phyloP scores from a whole-genome alignment of 37 sponge, comb jelly and placozoan species.

The Cliona cf. orientalis region DNA sequence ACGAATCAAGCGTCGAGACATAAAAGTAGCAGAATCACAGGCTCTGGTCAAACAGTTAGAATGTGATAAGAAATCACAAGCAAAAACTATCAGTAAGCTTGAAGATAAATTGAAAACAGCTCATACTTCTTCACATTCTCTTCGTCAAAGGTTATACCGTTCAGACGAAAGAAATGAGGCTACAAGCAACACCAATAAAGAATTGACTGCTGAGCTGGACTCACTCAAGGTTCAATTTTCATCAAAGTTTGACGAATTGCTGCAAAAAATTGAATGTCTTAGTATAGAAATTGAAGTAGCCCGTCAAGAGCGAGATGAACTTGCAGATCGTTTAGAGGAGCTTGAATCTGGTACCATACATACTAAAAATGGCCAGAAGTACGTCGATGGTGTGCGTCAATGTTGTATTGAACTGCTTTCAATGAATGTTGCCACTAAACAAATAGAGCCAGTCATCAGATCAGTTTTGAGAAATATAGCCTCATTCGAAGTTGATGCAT shows the following conservation, averaged over 20 bases:
- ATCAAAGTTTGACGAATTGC: neutral
- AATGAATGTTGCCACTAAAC: neutral
- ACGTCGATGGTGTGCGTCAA: neutral
- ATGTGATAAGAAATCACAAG: neutral
- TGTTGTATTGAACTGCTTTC: constrained; percentile 11
- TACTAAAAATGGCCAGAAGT: constrained; percentile 15
- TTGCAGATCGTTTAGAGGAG: neutral
- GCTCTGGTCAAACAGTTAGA: no score
- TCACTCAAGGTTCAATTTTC: neutral
- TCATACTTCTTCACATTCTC: neutral
- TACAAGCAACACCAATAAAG: neutral
- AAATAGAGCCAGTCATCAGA: constrained; percentile 5
- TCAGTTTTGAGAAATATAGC: constrained; percentile 6
- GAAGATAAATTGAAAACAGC: neutral
- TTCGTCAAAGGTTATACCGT: neutral
- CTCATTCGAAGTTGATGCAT: neutral
- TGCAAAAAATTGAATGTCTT: neutral
- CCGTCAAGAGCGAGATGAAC: constrained; percentile 7
- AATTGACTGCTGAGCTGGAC: neutral
- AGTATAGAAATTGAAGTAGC: neutral
- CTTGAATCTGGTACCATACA: neutral
- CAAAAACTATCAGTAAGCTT: neutral
- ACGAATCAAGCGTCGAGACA: neutral
- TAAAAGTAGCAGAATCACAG: neutral
- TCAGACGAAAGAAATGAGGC: neutral